Conservation (phyloP, 1,140 invertebrate genomes). For the Cotesia typhae region DNA sequence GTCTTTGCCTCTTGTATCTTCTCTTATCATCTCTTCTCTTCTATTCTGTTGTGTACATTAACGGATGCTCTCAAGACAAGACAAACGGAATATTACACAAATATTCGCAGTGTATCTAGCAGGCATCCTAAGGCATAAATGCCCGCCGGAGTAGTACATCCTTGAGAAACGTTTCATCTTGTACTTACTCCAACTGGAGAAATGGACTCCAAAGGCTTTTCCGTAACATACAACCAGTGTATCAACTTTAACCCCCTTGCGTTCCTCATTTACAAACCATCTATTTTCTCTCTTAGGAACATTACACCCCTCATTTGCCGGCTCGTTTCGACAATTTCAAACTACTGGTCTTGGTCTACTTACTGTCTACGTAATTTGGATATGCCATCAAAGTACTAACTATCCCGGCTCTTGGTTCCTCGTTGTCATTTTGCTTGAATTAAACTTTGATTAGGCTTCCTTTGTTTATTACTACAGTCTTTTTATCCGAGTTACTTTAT, state of each 20-base stretch:
- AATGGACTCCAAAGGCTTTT: slow-evolving; percentile 56
- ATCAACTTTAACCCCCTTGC: neutral
- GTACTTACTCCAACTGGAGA: slow-evolving; percentile 39
- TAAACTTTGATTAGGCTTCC: no score
- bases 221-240: slow-evolving; percentile 22
- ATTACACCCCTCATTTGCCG: slow-evolving; percentile 3
- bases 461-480: no score
- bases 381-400: neutral
- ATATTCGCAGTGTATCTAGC: slow-evolving; percentile 45
- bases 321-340: slow-evolving; percentile 3
- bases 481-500: no score
- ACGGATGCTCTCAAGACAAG: slow-evolving; percentile 64
- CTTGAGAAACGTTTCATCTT: slow-evolving; percentile 56
- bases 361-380: no score
- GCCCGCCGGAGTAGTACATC: neutral
- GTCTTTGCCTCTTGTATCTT: neutral
- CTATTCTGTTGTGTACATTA: slow-evolving; percentile 64
- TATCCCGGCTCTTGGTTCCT: neutral
- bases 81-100: slow-evolving; percentile 69
- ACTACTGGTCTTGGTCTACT: no score
- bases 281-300: slow-evolving; percentile 11
- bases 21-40: slow-evolving; percentile 38
- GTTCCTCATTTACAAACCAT: neutral
- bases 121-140: slow-evolving; percentile 20
- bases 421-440: no score